Percentiles rank a stretch among this genome's conserved stretches.
These are phyloP conservation scores for Silurus glanis DNA, from an alignment of 2,113 vertebrate genomes.

Conservation along the genomic window DNA sequence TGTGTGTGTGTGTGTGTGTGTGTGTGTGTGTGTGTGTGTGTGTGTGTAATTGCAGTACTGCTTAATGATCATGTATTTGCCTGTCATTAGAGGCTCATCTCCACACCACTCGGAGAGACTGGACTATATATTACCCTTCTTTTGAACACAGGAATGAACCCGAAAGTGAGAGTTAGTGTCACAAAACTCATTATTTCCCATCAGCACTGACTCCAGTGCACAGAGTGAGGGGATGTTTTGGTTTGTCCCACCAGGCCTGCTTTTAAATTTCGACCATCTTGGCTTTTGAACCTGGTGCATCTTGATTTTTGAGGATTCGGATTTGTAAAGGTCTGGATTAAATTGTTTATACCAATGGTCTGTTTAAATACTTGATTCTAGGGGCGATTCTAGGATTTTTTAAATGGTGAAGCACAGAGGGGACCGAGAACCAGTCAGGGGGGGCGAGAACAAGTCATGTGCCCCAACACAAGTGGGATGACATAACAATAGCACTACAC, in stretches of 20 bases:
- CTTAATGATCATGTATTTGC: conserved; percentile 22
- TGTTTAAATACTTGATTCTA: too few species aligned
- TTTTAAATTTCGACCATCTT: neutral
- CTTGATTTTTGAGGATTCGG: neutral
- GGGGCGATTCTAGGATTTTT: too few species aligned
- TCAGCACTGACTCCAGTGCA: neutral
- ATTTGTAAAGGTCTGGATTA: neutral
- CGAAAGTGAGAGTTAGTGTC: conserved; percentile 12
- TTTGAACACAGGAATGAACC: neutral
- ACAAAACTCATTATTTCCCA: conserved; percentile 33
- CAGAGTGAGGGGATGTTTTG: neutral
- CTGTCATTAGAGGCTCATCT: conserved; percentile 16
- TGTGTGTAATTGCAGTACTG: conserved; percentile 18
- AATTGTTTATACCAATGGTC: neutral
- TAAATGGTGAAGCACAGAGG: too few species aligned
- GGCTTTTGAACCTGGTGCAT: neutral
- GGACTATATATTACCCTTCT: neutral
- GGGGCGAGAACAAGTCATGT: too few species aligned
- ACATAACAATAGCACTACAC: too few species aligned
- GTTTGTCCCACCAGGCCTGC: neutral
- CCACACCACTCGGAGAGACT: neutral
- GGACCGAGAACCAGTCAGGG: too few species aligned
- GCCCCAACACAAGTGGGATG: too few species aligned
- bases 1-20: conserved; percentile 8
- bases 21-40: conserved; percentile 29